phyloP scores from a whole-genome alignment of 2,113 vertebrate species.

The Chitala chitala region DNA sequence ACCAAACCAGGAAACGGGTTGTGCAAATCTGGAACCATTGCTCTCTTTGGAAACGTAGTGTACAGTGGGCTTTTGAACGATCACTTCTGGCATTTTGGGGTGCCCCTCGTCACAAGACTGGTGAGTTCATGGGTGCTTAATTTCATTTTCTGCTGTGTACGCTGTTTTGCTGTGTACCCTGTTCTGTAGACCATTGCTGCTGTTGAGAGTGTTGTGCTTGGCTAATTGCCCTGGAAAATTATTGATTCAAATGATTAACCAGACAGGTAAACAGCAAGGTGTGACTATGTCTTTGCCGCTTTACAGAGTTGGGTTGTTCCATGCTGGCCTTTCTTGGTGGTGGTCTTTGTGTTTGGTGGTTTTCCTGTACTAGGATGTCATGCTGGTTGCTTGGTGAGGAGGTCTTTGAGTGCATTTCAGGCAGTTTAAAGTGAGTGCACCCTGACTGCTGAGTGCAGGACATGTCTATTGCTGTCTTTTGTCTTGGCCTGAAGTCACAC shows the following conservation, averaged over 20 bases:
- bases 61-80: slow-evolving; percentile 62
- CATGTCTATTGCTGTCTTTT: not conserved
- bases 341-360: too few relatives aligned
- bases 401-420: too few relatives aligned
- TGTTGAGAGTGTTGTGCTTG: too few relatives aligned
- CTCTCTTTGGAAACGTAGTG: slow-evolving; percentile 63
- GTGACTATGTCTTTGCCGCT: too few relatives aligned
- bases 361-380: too few relatives aligned
- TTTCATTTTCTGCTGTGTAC: not conserved
- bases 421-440: not conserved
- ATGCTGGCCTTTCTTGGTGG: too few relatives aligned
- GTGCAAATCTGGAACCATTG: slow-evolving; percentile 61
- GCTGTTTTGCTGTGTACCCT: not conserved
- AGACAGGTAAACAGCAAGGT: too few relatives aligned
- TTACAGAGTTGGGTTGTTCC: too few relatives aligned
- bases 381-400: too few relatives aligned
- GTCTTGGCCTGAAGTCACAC: not conserved
- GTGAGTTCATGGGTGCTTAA: slow-evolving; percentile 40
- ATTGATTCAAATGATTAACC: too few relatives aligned
- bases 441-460: not conserved
- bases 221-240: too few relatives aligned
- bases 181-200: not conserved
- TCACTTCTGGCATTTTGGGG: slow-evolving; percentile 62
- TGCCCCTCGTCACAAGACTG: slow-evolving; percentile 63
- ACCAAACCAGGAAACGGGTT: slow-evolving; percentile 60